Percentiles rank a stretch among this genome's conserved stretches.
These are phyloP conservation scores for Dynastes tityus DNA, from an alignment of 2,888 invertebrate species.

Conservation along the genomic window DNA sequence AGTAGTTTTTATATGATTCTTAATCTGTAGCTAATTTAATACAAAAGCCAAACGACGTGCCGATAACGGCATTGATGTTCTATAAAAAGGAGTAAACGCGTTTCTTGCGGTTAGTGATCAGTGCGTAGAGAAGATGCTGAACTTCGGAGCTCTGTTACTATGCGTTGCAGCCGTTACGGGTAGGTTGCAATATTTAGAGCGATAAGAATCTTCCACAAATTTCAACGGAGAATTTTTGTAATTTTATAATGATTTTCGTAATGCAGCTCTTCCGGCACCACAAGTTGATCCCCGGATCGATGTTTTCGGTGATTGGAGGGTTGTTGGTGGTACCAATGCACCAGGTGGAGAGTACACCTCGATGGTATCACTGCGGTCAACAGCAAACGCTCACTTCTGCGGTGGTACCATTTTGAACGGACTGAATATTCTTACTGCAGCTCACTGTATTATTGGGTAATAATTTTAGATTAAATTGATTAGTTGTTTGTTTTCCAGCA, in stretches of 20 bases:
- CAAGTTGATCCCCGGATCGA: slow-evolving; percentile 33
- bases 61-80: too few relatives aligned
- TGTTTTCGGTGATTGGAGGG: slow-evolving; percentile 60
- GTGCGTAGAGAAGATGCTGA: not conserved
- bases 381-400: slow-evolving; percentile 68
- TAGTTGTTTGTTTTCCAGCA: not conserved
- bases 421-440: slow-evolving; percentile 70
- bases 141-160: not conserved
- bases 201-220: not conserved
- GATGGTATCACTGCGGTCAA: slow-evolving; percentile 69
- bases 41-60: too few relatives aligned
- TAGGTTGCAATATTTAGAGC: not conserved
- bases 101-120: not conserved
- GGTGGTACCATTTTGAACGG: slow-evolving; percentile 71
- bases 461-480: not conserved
- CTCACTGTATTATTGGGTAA: slow-evolving; percentile 71
- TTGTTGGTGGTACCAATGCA: slow-evolving; percentile 70
- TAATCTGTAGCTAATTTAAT: too few relatives aligned
- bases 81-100: too few relatives aligned
- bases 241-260: not conserved
- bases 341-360: slow-evolving; percentile 68
- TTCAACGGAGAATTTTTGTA: not conserved
- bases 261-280: slow-evolving; percentile 36
- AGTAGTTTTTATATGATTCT: too few relatives aligned
- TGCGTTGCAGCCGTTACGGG: not conserved